These are phyloP conservation scores for Pseudococcus viburni DNA, from an alignment of 2,888 invertebrate species.

Conservation along the genomic window DNA sequence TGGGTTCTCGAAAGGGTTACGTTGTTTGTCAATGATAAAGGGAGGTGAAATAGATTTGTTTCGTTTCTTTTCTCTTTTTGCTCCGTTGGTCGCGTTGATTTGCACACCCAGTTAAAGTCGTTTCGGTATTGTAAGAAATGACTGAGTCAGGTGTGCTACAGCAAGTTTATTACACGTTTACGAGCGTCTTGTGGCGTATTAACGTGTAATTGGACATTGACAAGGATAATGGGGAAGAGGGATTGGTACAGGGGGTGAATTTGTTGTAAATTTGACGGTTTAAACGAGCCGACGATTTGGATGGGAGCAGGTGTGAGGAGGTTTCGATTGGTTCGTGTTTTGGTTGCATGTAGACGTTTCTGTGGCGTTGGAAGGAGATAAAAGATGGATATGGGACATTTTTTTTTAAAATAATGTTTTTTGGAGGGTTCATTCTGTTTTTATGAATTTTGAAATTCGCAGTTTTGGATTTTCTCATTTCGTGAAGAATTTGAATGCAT, in stretches of 20 bases:
- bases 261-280: not conserved
- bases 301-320: no score
- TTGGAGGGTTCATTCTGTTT: no score
- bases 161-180: slow-evolving; percentile 10
- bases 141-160: slow-evolving; percentile 5
- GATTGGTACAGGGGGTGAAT: not conserved
- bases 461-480: no score
- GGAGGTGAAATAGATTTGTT: not conserved
- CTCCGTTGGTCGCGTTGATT: not conserved
- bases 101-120: not conserved
- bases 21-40: not conserved
- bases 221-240: not conserved
- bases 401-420: no score
- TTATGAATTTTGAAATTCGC: no score
- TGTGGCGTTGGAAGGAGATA: no score
- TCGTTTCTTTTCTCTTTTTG: not conserved
- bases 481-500: no score
- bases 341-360: no score
- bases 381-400: no score
- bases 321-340: no score
- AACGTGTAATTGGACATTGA: not conserved
- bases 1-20: not conserved
- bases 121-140: not conserved
- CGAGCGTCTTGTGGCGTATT: not conserved
- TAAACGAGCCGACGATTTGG: no score